Percentiles rank a stretch among this genome's conserved stretches.
phyloP scores from a whole-genome alignment of 2,113 vertebrate genomes.

The Syngnathus floridae region DNA sequence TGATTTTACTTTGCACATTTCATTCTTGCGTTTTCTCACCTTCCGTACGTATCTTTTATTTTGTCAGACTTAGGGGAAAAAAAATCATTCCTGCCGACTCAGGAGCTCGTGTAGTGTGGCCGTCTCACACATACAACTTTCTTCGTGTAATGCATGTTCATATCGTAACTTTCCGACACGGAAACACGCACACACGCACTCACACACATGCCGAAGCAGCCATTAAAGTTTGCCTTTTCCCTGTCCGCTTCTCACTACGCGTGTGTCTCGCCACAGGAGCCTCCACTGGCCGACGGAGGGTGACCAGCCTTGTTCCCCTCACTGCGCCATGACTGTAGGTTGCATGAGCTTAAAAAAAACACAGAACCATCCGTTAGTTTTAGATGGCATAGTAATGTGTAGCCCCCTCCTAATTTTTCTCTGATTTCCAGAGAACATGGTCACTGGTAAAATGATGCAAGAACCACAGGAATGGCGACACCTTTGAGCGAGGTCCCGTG shows the following conservation, averaged over 20 bases:
- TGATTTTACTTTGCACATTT: neutral
- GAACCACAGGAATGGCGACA: neutral
- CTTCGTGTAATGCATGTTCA: constrained; percentile 33
- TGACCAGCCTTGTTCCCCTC: constrained; percentile 29
- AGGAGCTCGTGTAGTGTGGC: neutral
- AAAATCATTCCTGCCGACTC: neutral
- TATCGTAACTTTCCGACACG: constrained; percentile 5
- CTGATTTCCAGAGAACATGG: neutral
- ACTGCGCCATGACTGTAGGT: constrained; percentile 29
- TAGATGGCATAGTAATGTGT: neutral
- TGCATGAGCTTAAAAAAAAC: no score
- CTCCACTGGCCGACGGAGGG: constrained; percentile 50
- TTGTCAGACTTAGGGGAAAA: neutral
- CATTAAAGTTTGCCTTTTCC: constrained; percentile 7
- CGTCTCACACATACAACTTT: neutral
- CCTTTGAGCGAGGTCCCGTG: neutral
- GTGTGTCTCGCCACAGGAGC: constrained; percentile 65
- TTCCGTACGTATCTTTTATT: neutral
- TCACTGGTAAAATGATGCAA: neutral
- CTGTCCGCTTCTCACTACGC: constrained; percentile 51
- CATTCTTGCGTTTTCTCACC: neutral
- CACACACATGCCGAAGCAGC: neutral
- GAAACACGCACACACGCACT: neutral
- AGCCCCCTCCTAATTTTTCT: neutral
- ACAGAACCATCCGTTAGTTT: no score